Conservation (phyloP, 2,113 vertebrate species). For the Nasalis larvatus region DNA sequence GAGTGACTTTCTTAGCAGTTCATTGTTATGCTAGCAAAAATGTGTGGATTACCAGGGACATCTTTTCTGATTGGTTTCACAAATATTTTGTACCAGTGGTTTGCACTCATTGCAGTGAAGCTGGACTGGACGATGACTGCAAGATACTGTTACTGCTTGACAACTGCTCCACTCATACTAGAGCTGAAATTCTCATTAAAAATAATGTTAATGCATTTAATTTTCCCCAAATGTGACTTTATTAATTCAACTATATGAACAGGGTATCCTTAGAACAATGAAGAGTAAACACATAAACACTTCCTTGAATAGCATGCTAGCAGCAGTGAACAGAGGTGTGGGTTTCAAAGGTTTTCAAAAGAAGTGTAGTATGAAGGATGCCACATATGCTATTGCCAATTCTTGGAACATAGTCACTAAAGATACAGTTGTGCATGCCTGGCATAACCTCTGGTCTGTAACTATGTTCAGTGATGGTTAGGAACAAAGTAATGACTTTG, state of each 20-base stretch:
- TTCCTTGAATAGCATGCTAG: neutral
- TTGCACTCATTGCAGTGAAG: neutral
- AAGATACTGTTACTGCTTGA: neutral
- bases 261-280: neutral
- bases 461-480: neutral
- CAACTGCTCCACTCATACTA: neutral
- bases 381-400: neutral
- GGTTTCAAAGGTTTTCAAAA: neutral
- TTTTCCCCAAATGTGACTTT: neutral
- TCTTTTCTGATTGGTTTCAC: neutral
- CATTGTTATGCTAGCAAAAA: neutral
- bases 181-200: neutral
- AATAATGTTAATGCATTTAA: neutral
- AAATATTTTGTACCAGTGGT: neutral
- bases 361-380: neutral
- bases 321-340: neutral
- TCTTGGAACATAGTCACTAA: neutral
- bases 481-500: neutral
- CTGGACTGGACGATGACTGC: neutral
- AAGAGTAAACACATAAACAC: neutral
- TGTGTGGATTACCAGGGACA: neutral
- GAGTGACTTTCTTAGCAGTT: neutral
- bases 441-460: neutral
- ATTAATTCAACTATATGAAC: neutral
- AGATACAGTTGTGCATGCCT: neutral